Conservation (phyloP, 1,140 invertebrate species). For the Atta texana region DNA sequence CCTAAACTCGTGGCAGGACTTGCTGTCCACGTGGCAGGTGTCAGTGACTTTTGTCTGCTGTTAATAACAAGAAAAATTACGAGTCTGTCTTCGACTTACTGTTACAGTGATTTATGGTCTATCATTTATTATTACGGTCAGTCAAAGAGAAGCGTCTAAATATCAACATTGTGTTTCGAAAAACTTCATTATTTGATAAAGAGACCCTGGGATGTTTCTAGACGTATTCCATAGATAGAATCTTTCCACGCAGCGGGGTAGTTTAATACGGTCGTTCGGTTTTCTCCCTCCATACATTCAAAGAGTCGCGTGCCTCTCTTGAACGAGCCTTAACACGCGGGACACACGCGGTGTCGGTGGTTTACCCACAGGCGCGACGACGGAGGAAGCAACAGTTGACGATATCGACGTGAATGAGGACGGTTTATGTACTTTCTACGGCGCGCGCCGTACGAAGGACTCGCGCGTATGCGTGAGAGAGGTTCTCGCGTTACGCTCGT, state of each 20-base stretch:
- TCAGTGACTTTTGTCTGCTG: neutral
- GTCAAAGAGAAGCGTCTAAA: neutral
- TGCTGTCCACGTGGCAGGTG: slow-evolving; percentile 12
- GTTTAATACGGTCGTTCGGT: neutral
- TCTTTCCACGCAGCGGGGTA: neutral
- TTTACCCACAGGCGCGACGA: slow-evolving; percentile 59
- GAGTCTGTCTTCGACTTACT: neutral
- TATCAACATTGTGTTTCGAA: neutral
- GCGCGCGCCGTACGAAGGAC: slow-evolving; percentile 46
- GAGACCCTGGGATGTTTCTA: neutral
- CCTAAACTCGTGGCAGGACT: neutral
- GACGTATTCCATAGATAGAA: neutral
- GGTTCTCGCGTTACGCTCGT: slow-evolving; percentile 72
- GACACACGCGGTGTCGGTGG: slow-evolving; percentile 53
- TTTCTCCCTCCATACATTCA: neutral
- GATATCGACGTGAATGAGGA: slow-evolving; percentile 77
- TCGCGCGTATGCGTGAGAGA: slow-evolving; percentile 74
- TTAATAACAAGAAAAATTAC: neutral
- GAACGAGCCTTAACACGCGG: slow-evolving; percentile 53
- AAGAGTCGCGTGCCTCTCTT: slow-evolving; percentile 52
- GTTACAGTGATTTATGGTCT: slow-evolving; percentile 2
- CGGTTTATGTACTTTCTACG: slow-evolving; percentile 77
- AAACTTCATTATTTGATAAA: neutral
- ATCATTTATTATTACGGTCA: neutral
- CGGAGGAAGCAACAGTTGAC: slow-evolving; percentile 80